These are phyloP conservation scores for Anguilla anguilla DNA, from an alignment of 2,797 vertebrate genomes.

Conservation along the genomic window DNA sequence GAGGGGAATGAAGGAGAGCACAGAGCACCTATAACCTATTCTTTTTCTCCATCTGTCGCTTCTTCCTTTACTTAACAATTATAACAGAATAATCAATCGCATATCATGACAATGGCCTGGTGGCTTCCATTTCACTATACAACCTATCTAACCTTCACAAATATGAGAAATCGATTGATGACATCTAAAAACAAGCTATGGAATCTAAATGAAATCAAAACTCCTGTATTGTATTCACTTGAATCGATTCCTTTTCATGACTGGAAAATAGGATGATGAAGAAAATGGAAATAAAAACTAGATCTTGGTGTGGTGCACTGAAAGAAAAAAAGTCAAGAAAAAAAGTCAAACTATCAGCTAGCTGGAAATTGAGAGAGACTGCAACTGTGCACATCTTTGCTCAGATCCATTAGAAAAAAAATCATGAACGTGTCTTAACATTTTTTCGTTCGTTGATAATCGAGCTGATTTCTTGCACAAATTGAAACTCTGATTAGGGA, in stretches of 20 bases:
- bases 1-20: conserved; percentile 33
- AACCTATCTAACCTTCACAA: not conserved
- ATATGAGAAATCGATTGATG: not conserved
- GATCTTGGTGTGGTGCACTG: not conserved
- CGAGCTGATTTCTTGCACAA: not conserved
- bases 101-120: not conserved
- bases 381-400: not conserved
- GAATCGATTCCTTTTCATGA: not conserved
- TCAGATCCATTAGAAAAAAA: not conserved
- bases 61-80: not conserved
- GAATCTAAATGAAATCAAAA: too few relatives aligned
- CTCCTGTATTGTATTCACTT: not conserved
- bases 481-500: not conserved
- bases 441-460: not conserved
- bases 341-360: not conserved
- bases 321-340: not conserved
- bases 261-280: not conserved
- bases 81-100: not conserved
- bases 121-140: not conserved
- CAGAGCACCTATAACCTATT: conserved; percentile 22
- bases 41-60: not conserved
- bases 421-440: not conserved
- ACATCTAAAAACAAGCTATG: not conserved
- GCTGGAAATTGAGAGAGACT: not conserved
- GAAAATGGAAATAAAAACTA: not conserved